Evolutionary conservation across 2,797 vertebrate genomes (phyloP).

Genomic region (Sitta carolinensis): DNA sequence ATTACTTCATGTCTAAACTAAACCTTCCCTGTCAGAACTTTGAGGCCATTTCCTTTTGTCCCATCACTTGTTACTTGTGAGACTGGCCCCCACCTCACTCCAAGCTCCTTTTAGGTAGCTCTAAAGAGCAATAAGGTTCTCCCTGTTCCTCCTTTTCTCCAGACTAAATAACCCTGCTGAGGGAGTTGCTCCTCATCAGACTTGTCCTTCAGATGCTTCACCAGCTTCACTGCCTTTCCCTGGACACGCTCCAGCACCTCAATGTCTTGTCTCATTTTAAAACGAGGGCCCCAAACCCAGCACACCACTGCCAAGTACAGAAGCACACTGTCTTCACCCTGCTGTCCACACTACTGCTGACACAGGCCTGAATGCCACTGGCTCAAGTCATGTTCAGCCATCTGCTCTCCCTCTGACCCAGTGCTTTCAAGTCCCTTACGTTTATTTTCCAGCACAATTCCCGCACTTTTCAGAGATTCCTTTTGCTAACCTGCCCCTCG

Average conservation of each 20-base stretch:
- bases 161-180: background rate
- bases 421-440: rapidly evolving
- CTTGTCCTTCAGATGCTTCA: background rate
- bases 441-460: background rate
- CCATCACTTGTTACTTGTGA: too few relatives aligned
- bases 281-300: background rate
- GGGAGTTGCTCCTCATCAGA: background rate
- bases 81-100: background rate
- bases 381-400: rapidly evolving
- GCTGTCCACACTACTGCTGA: background rate
- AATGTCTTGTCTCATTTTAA: background rate
- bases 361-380: background rate
- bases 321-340: too few relatives aligned
- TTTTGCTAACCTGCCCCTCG: background rate
- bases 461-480: background rate
- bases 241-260: background rate
- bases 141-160: background rate
- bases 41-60: background rate
- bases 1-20: background rate
- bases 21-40: background rate
- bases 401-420: rapidly evolving
- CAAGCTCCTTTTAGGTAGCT: background rate
- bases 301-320: background rate
- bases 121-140: background rate
- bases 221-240: too few relatives aligned